Conservation (phyloP, 2,113 vertebrate species). For the Poecile atricapillus region DNA sequence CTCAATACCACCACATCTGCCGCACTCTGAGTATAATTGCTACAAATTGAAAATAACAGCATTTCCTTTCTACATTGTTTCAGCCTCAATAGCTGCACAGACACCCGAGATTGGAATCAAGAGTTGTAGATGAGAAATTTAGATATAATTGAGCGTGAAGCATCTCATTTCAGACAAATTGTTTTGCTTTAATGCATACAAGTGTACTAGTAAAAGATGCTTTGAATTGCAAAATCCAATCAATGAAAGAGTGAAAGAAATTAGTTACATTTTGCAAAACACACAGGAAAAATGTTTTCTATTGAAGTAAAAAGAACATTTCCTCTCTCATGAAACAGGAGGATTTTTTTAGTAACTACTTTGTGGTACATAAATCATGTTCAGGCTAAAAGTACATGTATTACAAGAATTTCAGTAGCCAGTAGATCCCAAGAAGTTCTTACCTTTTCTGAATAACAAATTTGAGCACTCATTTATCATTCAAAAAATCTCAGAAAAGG, state of each 20-base stretch:
- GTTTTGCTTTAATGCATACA: constrained; percentile 48
- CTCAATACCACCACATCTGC: neutral
- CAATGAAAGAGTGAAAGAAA: constrained; percentile 59
- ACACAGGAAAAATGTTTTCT: constrained; percentile 36
- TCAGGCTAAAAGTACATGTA: constrained; percentile 7
- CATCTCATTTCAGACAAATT: constrained; percentile 64
- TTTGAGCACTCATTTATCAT: neutral
- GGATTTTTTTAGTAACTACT: constrained; percentile 8
- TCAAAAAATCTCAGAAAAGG: neutral
- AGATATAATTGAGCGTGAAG: constrained; percentile 65
- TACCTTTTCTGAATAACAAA: constrained; percentile 32
- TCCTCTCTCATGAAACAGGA: neutral
- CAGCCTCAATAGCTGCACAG: constrained; percentile 50
- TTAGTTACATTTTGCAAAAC: constrained; percentile 67
- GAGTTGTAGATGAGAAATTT: constrained; percentile 59
- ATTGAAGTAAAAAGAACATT: constrained; percentile 24
- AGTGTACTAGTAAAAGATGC: constrained; percentile 45
- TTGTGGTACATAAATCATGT: constrained; percentile 30
- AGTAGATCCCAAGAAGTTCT: neutral
- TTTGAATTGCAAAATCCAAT: constrained; percentile 70
- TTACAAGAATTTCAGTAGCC: constrained; percentile 17
- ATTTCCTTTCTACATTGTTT: constrained; percentile 41
- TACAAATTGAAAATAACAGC: constrained; percentile 58
- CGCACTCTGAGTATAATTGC: constrained; percentile 23
- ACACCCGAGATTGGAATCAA: constrained; percentile 60